Evolutionary conservation across 2,113 vertebrate genomes (phyloP), one percentile per base, ranked within the genome.

Genomic region (Barnardius zonarius): DNA sequence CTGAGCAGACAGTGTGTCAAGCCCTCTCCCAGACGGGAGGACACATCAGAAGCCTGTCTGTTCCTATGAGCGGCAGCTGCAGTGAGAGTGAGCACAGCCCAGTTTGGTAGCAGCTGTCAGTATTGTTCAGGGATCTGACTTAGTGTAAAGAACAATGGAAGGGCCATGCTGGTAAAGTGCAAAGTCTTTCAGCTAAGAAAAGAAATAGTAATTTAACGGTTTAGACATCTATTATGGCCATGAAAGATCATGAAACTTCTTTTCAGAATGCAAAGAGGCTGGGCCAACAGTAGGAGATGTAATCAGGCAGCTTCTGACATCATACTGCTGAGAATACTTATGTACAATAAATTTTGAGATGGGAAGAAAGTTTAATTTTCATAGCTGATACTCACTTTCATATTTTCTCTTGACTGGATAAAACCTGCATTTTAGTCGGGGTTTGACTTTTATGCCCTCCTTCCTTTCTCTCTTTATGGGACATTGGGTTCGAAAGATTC

Each of bases 71-170:
- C 95, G 5, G 97, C 98, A 98, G 98, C 98, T 98, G 98, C 82
- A 63, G 74, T 2, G 59, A 88, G 97, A 96, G 96, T 97, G 97
- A 98, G 96, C 93, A 76, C 64, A 28, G 97, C 98, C 96, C 94
- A 96, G 98, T 98, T 98, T 98, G 98, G 98, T 98, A 98, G 98
- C 99, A 99, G 98, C 99, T 99, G 99, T 99, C 98, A 98, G 98
- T 98, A 99, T 99, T 99, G 98, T 99, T 98, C 98, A 98, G 98
- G 98, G 98, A 92, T 97, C 97, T 73, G 64, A 98, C 98, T 98
- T 97, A 91, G 97, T 95, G 95, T 94, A 80, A 95, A 97, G 97
- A 98, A 98, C 97, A 98, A 98, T 98, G 91, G 94, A 86, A 97
- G 88, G 93, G 94, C 97, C 93, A 86, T 70, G 97, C 98, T 98